Conservation (phyloP, 2,888 invertebrate species). For the Cloeon dipterum region DNA sequence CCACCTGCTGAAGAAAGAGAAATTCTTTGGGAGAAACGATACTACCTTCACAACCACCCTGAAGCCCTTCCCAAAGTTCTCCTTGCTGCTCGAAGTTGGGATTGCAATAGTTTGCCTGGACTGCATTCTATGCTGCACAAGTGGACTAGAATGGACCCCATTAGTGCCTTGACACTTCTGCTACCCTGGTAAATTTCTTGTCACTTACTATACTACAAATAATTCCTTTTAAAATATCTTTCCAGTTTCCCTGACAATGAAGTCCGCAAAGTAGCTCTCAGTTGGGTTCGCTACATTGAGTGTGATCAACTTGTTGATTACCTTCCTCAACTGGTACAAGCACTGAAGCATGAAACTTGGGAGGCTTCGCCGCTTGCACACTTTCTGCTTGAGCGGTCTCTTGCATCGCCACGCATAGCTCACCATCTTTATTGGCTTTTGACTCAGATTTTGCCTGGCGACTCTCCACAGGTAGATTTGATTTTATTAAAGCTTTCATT, state of each 20-base stretch:
- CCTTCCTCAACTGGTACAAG: conserved; percentile 83
- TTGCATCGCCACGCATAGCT: conserved; percentile 73
- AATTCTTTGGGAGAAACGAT: conserved; percentile 84
- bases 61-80: conserved; percentile 64
- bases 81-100: conserved; percentile 77
- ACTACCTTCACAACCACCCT: conserved; percentile 64
- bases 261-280: conserved; percentile 65
- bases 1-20: conserved; percentile 46
- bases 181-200: conserved; percentile 47
- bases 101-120: conserved; percentile 65
- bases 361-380: conserved; percentile 69
- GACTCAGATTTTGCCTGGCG: conserved; percentile 59
- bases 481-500: too few species aligned
- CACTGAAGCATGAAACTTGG: conserved; percentile 70
- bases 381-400: conserved; percentile 58
- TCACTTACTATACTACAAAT: not conserved
- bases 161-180: conserved; percentile 77
- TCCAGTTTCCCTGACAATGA: conserved; percentile 73
- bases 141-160: conserved; percentile 70
- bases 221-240: conserved; percentile 6
- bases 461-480: conserved; percentile 62
- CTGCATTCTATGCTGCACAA: conserved; percentile 63
- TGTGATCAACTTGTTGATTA: conserved; percentile 79
- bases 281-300: conserved; percentile 52
- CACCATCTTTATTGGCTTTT: conserved; percentile 89